Evolutionary conservation across 2,888 invertebrate genomes (phyloP).

Genomic region (Trisateles emortualis): DNA sequence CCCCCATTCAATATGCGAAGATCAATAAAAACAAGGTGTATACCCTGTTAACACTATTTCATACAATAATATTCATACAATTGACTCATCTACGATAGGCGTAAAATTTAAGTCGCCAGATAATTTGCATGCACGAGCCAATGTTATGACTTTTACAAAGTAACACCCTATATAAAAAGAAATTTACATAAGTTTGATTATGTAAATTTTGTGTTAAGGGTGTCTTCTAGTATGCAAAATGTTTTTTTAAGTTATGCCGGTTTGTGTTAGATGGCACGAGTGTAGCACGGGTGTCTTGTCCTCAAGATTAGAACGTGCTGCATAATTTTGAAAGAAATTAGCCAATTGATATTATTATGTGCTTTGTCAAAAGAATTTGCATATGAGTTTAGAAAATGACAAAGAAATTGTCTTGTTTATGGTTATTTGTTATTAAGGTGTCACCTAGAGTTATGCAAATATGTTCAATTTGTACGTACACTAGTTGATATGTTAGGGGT

Average conservation of each 20-base stretch:
- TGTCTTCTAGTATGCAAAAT: conserved; percentile 47
- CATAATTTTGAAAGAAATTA: neutral
- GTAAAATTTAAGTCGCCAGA: conserved; percentile 1
- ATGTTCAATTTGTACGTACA: conserved; percentile 36
- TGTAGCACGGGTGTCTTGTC: conserved; percentile 31
- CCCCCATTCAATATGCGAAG: too few relatives aligned
- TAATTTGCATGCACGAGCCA: conserved; percentile 40
- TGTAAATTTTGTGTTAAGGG: conserved; percentile 33
- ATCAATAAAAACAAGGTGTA: too few relatives aligned
- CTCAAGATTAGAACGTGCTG: conserved; percentile 15
- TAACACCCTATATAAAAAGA: conserved; percentile 14
- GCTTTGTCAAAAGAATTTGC: too few relatives aligned
- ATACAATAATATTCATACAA: neutral
- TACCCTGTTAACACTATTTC: too few relatives aligned
- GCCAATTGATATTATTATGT: conserved; percentile 21
- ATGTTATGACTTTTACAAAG: conserved; percentile 23
- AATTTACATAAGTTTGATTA: conserved; percentile 1
- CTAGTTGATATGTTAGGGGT: neutral
- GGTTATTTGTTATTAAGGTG: conserved; percentile 18
- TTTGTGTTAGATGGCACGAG: conserved; percentile 36
- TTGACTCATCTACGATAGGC: neutral
- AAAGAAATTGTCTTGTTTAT: conserved; percentile 1
- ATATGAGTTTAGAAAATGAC: too few relatives aligned
- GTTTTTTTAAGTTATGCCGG: conserved; percentile 5
- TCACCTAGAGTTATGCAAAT: conserved; percentile 43